A percentile compares a stretch with the other conserved stretches of the same genome.
Conservation (phyloP, 2,113 vertebrate genomes). For the Ahaetulla prasina region DNA sequence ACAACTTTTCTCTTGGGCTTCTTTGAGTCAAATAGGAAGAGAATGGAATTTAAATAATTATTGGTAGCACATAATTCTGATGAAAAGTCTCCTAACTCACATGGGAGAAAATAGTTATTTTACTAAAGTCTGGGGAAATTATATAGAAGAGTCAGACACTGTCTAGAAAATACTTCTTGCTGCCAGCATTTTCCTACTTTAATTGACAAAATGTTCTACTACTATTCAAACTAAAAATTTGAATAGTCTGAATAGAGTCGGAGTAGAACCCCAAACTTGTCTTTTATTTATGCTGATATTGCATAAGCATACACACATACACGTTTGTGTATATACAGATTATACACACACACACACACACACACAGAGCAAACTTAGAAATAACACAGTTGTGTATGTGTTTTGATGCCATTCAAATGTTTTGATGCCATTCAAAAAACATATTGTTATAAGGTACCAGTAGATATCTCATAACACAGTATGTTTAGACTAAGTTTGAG, state of each 20-base stretch:
- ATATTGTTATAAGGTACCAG: background rate
- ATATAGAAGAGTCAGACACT: background rate
- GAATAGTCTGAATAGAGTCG: background rate
- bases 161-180: background rate
- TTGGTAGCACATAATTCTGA: background rate
- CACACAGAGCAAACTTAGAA: background rate
- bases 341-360: background rate
- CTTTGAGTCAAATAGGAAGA: background rate
- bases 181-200: background rate
- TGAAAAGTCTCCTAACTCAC: slow-evolving; percentile 2
- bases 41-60: background rate
- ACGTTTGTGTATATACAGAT: background rate
- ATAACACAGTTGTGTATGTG: background rate
- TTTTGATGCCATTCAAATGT: background rate
- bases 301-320: background rate
- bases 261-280: background rate
- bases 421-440: background rate
- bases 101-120: background rate
- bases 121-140: slow-evolving; percentile 2
- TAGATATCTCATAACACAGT: background rate
- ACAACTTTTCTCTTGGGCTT: background rate
- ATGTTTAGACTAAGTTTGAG: background rate
- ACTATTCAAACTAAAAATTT: background rate
- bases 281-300: background rate
- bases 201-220: background rate